Evolutionary conservation across 2,797 vertebrate genomes (phyloP), one percentile per base, ranked within the genome.

Genomic region (Rhinichthys osculus): DNA sequence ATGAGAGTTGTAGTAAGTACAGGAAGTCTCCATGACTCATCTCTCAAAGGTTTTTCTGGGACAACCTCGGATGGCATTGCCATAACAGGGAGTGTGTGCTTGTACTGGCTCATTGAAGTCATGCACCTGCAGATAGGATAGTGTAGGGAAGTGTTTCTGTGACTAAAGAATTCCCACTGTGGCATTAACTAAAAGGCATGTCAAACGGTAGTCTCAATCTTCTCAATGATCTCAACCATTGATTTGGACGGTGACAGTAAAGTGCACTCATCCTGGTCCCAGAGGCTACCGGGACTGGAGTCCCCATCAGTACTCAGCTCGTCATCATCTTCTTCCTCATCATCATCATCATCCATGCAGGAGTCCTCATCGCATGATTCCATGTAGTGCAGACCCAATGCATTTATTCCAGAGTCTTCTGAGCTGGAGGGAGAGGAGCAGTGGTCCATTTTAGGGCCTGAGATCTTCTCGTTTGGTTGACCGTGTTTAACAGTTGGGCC

Each of bases 171-270:
- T 30, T 44, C 11, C 42, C 62, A 2, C 40, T 50, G 44, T 47
- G 35, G 44, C 38, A 70, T 35, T 35, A 52, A 69, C 33, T 6
- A 5, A 40, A 35, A 30, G 35, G 50, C 35, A 52, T 10, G 42
- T 97, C 93, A 97, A 92, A 97, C 96, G 6, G 96, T 97, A 88
- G 97, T 97, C 92, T 97, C 97, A 89, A 97, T 97, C 76, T 96
- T 97, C 91, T 97, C 97, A 1, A 97, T 97, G 90, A 97, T 96
- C 90, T 97, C 97, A 93, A 97, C 92, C 52, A 96, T 95, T 0
- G 96, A 96, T 92, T 95, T 96, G 0, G 96, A 97, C 0, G 97
- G 96, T 0, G 96, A 96, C 8, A 97, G 92, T 23, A 97, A 92
- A 3, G 95, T 93, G 92, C 96, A 96, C 10, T 96, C 96, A 0